A percentile compares a stretch with the other conserved stretches of the same genome.
Evolutionary conservation across 2,797 vertebrate species (phyloP).

Genomic region (Masticophis lateralis): DNA sequence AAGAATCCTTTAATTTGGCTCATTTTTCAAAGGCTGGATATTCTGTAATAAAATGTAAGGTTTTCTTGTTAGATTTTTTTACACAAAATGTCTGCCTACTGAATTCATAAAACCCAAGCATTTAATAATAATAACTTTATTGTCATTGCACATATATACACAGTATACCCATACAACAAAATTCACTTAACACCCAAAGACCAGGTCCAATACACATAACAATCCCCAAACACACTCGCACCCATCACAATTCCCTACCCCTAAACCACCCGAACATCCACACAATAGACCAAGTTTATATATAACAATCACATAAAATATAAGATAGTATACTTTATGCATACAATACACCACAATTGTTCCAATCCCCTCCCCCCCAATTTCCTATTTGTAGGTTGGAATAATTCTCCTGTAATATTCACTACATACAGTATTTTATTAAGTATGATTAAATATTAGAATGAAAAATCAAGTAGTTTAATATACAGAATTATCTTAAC

Average conservation of each 20-base stretch:
- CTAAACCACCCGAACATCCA: no score
- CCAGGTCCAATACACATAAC: no score
- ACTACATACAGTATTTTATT: not conserved
- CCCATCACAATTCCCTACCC: no score
- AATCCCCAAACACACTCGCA: no score
- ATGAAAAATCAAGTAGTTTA: not conserved
- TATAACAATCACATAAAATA: not conserved
- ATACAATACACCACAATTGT: not conserved
- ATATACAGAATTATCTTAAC: not conserved
- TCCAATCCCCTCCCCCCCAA: not conserved
- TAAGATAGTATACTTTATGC: not conserved
- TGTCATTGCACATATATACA: no score
- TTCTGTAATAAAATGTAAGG: conserved; percentile 43
- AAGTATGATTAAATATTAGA: not conserved
- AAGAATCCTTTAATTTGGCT: conserved; percentile 37
- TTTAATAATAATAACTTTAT: not conserved
- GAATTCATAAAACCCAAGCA: not conserved
- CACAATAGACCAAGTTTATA: no score
- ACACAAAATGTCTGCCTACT: not conserved
- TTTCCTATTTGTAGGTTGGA: not conserved
- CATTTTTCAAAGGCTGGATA: not conserved
- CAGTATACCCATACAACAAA: no score
- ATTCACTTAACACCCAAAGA: no score
- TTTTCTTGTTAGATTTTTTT: not conserved
- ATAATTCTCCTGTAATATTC: not conserved